Evolutionary conservation across 2,888 invertebrate genomes (phyloP).

Genomic region (Clitarchus hookeri): DNA sequence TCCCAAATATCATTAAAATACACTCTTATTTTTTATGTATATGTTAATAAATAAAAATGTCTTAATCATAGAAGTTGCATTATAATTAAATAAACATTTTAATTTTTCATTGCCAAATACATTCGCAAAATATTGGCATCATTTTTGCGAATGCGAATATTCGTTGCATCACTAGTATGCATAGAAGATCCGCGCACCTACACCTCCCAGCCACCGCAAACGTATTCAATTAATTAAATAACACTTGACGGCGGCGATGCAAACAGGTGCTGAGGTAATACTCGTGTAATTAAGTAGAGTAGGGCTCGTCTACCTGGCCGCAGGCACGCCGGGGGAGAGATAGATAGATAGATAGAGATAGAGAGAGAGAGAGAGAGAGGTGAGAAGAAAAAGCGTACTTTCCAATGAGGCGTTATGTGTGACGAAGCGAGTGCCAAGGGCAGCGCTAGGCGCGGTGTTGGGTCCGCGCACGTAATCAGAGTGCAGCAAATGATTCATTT

Average conservation of each 20-base stretch:
- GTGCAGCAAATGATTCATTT: neutral
- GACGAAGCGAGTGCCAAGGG: neutral
- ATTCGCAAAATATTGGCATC: too few species aligned
- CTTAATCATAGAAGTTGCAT: too few species aligned
- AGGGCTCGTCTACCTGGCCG: neutral
- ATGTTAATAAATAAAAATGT: too few species aligned
- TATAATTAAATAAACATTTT: too few species aligned
- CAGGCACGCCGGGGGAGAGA: too few species aligned
- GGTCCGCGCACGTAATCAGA: neutral
- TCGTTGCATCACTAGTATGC: too few species aligned
- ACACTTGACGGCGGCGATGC: neutral
- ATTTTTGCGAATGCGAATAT: too few species aligned
- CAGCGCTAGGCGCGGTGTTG: neutral
- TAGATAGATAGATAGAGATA: too few species aligned
- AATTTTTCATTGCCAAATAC: too few species aligned
- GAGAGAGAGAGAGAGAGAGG: neutral
- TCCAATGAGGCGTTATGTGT: neutral
- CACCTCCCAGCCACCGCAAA: neutral
- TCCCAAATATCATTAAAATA: too few species aligned
- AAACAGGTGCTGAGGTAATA: neutral
- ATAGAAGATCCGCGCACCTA: neutral
- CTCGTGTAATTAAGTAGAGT: slow-evolving; percentile 14
- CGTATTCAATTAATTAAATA: slow-evolving; percentile 7
- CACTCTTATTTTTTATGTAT: too few species aligned
- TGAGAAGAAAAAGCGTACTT: neutral